Evolutionary conservation across 2,113 vertebrate species (phyloP).

Genomic region (Crotalus viridis): DNA sequence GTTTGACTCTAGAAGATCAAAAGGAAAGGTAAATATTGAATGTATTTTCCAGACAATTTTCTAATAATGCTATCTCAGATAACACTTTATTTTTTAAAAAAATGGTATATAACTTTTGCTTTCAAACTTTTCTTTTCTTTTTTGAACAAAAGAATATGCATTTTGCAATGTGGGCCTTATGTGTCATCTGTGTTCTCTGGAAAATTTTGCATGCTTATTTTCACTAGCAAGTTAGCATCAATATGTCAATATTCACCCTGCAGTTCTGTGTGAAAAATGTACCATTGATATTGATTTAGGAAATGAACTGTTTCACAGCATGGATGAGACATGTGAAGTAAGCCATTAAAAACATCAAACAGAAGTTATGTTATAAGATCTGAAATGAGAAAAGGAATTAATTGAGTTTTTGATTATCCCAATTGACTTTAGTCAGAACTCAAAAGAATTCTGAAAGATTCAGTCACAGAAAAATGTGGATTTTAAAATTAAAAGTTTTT

Average conservation of each 20-base stretch:
- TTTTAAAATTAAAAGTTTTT: neutral
- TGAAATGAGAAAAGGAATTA: slow-evolving; percentile 28
- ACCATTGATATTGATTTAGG: slow-evolving; percentile 38
- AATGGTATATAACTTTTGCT: neutral
- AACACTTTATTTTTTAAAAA: neutral
- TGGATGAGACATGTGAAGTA: slow-evolving; percentile 40
- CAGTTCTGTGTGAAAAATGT: neutral
- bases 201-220: neutral
- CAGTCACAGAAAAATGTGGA: neutral
- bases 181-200: slow-evolving; percentile 12
- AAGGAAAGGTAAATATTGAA: neutral
- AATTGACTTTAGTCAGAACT: neutral
- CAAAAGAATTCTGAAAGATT: neutral
- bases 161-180: neutral
- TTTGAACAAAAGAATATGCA: neutral
- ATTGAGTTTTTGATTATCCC: neutral
- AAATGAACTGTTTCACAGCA: slow-evolving; percentile 42
- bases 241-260: neutral
- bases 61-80: neutral
- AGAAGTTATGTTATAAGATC: slow-evolving; percentile 30
- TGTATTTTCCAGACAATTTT: neutral
- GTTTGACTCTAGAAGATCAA: neutral
- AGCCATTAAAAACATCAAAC: neutral
- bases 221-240: neutral
- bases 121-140: neutral